A percentile compares a stretch with the other conserved stretches of the same genome.
phyloP scores from a whole-genome alignment of 2,797 vertebrate species.

The Enteromius unitaeniatus region DNA sequence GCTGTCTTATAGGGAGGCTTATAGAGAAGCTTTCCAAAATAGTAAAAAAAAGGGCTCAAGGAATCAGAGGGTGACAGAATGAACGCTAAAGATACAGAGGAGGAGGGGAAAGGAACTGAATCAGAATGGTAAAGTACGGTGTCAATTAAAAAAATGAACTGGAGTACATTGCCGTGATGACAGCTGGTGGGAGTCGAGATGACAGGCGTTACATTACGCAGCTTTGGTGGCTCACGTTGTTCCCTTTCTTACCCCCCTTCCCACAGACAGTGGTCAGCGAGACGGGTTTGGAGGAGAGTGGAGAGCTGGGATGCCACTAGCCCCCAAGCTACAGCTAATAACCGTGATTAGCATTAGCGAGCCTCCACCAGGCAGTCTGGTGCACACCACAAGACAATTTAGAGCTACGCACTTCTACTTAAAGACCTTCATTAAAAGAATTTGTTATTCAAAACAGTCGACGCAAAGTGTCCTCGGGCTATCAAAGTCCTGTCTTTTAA shows the following conservation, averaged over 20 bases:
- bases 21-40: background rate
- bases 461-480: slow-evolving; percentile 65
- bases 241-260: slow-evolving; percentile 59
- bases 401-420: slow-evolving; percentile 66
- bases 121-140: slow-evolving; percentile 85
- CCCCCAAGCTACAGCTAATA: slow-evolving; percentile 86
- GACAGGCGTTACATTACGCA: slow-evolving; percentile 87
- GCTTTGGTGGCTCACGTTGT: slow-evolving; percentile 79
- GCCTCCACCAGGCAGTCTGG: slow-evolving; percentile 51
- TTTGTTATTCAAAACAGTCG: slow-evolving; percentile 80
- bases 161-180: slow-evolving; percentile 81
- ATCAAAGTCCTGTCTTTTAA: slow-evolving; percentile 41
- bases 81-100: slow-evolving; percentile 20
- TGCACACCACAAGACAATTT: slow-evolving; percentile 47
- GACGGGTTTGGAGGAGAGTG: slow-evolving; percentile 52
- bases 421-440: slow-evolving; percentile 83
- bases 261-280: slow-evolving; percentile 66
- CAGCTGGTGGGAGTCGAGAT: slow-evolving; percentile 90
- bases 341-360: slow-evolving; percentile 59
- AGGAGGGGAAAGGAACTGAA: slow-evolving; percentile 72
- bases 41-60: slow-evolving; percentile 64
- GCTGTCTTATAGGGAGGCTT: background rate
- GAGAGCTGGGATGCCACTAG: slow-evolving; percentile 71
- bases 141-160: slow-evolving; percentile 98
- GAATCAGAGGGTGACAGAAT: slow-evolving; percentile 64